Conservation (phyloP, 2,888 invertebrate species). For the Tridacna crocea region DNA sequence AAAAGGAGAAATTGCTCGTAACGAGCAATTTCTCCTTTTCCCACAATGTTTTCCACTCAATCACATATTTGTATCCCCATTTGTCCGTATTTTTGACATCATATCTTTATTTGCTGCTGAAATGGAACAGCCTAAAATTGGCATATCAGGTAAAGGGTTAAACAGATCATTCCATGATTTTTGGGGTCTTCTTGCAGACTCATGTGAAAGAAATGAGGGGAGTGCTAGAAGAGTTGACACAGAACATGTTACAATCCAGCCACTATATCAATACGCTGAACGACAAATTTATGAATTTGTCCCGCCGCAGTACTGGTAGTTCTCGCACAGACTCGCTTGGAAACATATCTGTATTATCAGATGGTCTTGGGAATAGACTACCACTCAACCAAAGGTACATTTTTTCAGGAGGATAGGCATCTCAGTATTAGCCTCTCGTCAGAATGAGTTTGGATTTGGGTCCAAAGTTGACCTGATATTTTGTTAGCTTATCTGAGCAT, state of each 20-base stretch:
- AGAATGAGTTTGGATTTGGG: too few species aligned
- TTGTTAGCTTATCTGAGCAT: neutral
- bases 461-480: neutral
- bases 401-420: neutral
- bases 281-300: conserved; percentile 55
- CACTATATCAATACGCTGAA: conserved; percentile 53
- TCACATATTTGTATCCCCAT: too few species aligned
- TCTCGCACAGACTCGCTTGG: conserved; percentile 33
- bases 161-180: too few species aligned
- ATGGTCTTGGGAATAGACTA: conserved; percentile 17
- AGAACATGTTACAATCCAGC: conserved; percentile 62
- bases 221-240: conserved; percentile 56
- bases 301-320: conserved; percentile 47
- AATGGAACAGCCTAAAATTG: too few species aligned
- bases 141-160: too few species aligned
- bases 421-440: too few species aligned
- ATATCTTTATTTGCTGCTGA: too few species aligned
- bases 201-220: conserved; percentile 55
- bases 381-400: conserved; percentile 29
- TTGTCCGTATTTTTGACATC: too few species aligned
- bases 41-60: too few species aligned
- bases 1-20: too few species aligned
- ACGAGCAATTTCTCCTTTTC: too few species aligned
- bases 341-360: conserved; percentile 13
- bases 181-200: conserved; percentile 38